These are phyloP conservation scores for Carpatolechia fugitivella DNA, from an alignment of 2,888 invertebrate species.

Conservation along the genomic window DNA sequence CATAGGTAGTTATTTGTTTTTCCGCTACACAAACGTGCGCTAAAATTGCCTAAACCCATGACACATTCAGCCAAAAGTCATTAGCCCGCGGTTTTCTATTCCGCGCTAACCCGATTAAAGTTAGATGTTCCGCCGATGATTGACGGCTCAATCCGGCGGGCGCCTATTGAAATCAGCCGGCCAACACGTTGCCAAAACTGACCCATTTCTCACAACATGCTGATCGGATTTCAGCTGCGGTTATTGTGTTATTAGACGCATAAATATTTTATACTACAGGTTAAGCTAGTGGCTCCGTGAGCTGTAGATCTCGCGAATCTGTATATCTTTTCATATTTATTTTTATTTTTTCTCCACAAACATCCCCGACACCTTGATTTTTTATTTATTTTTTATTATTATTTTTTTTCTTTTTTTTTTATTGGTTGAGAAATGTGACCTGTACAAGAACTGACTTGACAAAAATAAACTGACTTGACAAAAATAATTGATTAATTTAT, in stretches of 20 bases:
- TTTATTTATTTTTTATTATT: background rate
- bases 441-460: too few species aligned
- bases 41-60: background rate
- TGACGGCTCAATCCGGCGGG: background rate
- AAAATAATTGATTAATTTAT: too few species aligned
- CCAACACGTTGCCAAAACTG: conserved; percentile 4
- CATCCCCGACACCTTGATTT: too few species aligned
- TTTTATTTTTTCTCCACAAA: too few species aligned
- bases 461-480: too few species aligned
- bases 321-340: too few species aligned
- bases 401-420: background rate
- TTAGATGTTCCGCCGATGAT: background rate
- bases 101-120: conserved; percentile 15
- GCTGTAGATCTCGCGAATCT: too few species aligned
- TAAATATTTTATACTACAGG: background rate
- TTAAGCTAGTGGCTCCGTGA: too few species aligned
- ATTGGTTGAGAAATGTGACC: too few species aligned
- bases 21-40: background rate
- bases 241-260: background rate
- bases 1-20: background rate
- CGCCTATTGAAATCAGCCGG: background rate
- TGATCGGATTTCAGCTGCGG: background rate
- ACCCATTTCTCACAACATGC: background rate
- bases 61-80: background rate
- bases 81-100: background rate